Evolutionary conservation across 2,113 vertebrate species (phyloP), one percentile per base, ranked within the genome.

Genomic region (Mixornis gularis): DNA sequence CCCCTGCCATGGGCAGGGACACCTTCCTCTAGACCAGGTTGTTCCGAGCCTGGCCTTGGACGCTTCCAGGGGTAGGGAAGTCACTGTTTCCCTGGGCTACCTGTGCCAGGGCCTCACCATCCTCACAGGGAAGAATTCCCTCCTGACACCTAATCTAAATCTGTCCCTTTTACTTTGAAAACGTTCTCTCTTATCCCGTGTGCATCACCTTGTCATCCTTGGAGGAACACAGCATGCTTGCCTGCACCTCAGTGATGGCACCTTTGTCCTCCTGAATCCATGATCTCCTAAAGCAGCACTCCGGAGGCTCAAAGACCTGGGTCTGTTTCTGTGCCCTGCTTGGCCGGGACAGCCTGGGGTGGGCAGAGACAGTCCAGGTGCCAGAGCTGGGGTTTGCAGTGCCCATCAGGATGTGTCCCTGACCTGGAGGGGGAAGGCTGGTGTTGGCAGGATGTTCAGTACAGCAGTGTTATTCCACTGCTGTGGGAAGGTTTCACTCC

Each of bases 271-370:
- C 20, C 58, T 0, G 6, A 20, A 4, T 17, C 18, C 8, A 0
- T 3, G 22, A 3, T 29, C 22, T 18, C 29, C 15, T 5, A 0
- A 8, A 29, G 15, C 4, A 8, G 29, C 36, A 0, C 36, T 73
- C 1, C 4, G 7, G 22, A 64, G 24, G 34, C 5, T 64, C 27
- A 1, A 7, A 53, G 48, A 8, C 0, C 4, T 17, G 73, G 32
- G 6, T 3, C 10, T 1, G 4, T 9, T 16, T 0, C 20, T 44
- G 38, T 38, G 21, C 44, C 49, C 9, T 30, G 14, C 52, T 16
- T 1, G 10, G 43, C n/a, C 17, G 1, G 2, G 24, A 19, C 41
- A 27, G 38, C 15, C 41, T 7, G 44, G 19, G 41, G 32, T 40
- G 51, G 73, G 32, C 52, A 27, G 6, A 7, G 41, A 3, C 26